phyloP scores from a whole-genome alignment of 1,140 invertebrate species.

The Medauroidea extradentata region DNA sequence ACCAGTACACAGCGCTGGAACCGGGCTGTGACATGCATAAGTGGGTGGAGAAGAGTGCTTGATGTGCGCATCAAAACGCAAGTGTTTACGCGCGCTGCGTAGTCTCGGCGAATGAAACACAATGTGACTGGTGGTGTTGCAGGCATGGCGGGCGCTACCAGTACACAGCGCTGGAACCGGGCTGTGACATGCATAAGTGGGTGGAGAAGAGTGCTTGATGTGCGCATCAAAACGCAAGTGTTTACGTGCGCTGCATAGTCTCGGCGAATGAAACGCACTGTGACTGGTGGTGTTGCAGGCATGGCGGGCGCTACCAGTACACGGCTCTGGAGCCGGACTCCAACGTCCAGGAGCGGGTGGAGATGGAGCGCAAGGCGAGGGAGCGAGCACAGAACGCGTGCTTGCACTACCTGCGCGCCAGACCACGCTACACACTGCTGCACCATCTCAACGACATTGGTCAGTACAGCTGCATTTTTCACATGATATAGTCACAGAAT shows the following conservation, averaged over 20 bases:
- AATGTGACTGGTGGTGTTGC: not conserved
- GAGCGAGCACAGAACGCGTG: conserved; percentile 58
- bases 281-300: conserved; percentile 34
- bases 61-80: not conserved
- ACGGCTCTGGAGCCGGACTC: conserved; percentile 56
- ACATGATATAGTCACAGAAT: too few relatives aligned
- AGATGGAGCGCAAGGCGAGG: conserved; percentile 57
- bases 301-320: conserved; percentile 59
- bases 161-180: conserved; percentile 61
- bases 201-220: conserved; percentile 44
- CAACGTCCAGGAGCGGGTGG: conserved; percentile 54
- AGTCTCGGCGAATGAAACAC: not conserved
- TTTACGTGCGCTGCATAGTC: too few relatives aligned
- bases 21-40: conserved; percentile 50
- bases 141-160: conserved; percentile 57
- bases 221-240: not conserved
- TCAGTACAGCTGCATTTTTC: conserved; percentile 36
- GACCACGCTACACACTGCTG: conserved; percentile 65
- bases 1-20: conserved; percentile 65
- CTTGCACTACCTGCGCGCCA: conserved; percentile 58
- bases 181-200: conserved; percentile 51
- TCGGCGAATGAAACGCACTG: not conserved
- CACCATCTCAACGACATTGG: conserved; percentile 73
- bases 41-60: conserved; percentile 47
- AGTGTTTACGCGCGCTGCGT: too few relatives aligned